These are phyloP conservation scores for Sturnira hondurensis DNA, from an alignment of 2,113 vertebrate genomes.

Conservation along the genomic window DNA sequence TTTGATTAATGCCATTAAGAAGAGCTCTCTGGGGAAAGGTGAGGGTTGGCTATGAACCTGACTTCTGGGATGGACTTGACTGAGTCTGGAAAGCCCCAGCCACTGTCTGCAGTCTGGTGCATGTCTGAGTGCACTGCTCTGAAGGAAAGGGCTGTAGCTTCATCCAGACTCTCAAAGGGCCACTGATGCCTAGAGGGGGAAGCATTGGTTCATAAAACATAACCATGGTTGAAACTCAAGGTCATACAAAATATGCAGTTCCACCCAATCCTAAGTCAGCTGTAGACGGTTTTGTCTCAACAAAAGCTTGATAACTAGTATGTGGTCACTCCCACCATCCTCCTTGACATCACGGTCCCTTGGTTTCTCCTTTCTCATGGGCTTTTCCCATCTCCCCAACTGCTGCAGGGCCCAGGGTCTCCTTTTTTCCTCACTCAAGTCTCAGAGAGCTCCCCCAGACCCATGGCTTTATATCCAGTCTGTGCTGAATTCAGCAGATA, in stretches of 20 bases:
- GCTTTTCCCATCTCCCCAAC: not conserved
- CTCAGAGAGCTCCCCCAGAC: not conserved
- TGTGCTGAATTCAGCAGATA: not conserved
- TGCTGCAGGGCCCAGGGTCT: not conserved
- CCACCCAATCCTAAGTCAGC: not conserved
- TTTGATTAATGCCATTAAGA: not conserved
- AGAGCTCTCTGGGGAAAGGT: not conserved
- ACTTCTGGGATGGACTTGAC: accelerated
- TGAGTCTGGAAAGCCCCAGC: not conserved
- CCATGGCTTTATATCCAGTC: not conserved
- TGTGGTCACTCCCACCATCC: not conserved
- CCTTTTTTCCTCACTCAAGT: not conserved
- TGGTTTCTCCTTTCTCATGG: not conserved
- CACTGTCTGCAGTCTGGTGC: not conserved
- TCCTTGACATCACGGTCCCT: not conserved
- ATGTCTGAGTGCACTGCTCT: not conserved
- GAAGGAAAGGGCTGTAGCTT: not conserved
- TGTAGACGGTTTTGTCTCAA: not conserved
- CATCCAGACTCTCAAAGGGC: not conserved
- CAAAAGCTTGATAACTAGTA: not conserved
- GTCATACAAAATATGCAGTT: not conserved
- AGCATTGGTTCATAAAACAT: not conserved
- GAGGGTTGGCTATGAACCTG: not conserved
- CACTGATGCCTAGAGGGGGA: not conserved
- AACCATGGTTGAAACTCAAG: not conserved